Base-by-base conservation (phyloP, 2,113 vertebrate species). In the Hypanus sabinus region DNA sequence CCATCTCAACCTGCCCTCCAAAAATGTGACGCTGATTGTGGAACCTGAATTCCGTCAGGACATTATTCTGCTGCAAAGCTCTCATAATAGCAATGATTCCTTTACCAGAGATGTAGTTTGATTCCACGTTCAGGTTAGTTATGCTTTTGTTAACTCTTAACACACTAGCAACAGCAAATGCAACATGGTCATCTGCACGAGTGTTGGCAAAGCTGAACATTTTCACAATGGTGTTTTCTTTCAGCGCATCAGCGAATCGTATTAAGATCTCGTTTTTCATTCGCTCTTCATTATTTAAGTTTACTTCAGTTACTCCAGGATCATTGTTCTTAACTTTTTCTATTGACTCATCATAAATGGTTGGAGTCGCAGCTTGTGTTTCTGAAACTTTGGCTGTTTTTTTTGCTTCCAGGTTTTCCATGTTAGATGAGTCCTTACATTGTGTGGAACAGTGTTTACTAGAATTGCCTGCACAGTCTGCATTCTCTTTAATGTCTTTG, bases 21-120 rank as follows among this genome's bases (percentile, higher is more conserved):
- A 98, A 99, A 95, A 99, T 98, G 96, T 99, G 99, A 0, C 99
- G 96, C 96, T 99, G 99, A 96, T 99, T 99, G 95, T 99, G 99
- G 95, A 99, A 99, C 36, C 99, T 98, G 10, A 99, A 97, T 96
- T 99, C 99, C 0, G 98, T 98, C 94, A 99, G 96, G 0, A 98
- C 97, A 95, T 95, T 94, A 96, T 99, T 99, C 96, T 98, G 96
- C 77, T 98, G 97, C 94, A 99, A 97, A 0, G 98, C 97, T 81
- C 98, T 97, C 95, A 99, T 98, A n/a, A 99, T 97, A 55, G 99
- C 97, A 95, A 99, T 96, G 96, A 99, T 98, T 85, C 99, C 99
- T 76, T 98, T 98, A 94, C 98, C 98, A 0, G 98, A 99, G 96
- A 99, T 98, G 96, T 98, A 98, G 96, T 99, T 99, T 94, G 99